These are phyloP conservation scores for Wasmannia auropunctata DNA, from an alignment of 1,140 invertebrate genomes.

Conservation along the genomic window DNA sequence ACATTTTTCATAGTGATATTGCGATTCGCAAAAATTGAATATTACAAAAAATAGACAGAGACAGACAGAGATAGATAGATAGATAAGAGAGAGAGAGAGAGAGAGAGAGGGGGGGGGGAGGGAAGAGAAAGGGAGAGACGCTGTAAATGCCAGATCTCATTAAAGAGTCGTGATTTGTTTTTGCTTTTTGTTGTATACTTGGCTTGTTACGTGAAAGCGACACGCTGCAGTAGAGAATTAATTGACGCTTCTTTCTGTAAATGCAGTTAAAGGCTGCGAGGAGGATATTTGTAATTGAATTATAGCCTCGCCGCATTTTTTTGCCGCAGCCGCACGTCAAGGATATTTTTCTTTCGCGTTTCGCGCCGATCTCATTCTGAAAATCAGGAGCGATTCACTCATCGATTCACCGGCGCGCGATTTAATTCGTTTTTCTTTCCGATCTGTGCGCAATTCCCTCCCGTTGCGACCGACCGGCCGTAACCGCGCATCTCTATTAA, in stretches of 20 bases:
- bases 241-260: constrained; percentile 5
- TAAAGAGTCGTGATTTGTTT: not conserved
- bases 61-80: not conserved
- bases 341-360: not conserved
- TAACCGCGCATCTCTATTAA: constrained; percentile 2
- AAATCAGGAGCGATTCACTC: not conserved
- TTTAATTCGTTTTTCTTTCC: not conserved
- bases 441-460: too few relatives aligned
- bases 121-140: too few relatives aligned
- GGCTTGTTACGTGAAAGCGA: not conserved
- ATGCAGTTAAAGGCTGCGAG: not conserved
- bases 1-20: not conserved
- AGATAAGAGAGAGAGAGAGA: not conserved
- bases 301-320: not conserved
- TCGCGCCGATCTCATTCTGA: not conserved
- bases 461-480: not conserved
- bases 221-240: not conserved
- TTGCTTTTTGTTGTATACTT: not conserved
- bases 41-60: not conserved
- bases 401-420: not conserved
- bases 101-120: too few relatives aligned
- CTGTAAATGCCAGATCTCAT: not conserved
- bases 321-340: not conserved
- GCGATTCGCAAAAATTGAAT: not conserved
- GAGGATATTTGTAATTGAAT: not conserved